Evolutionary conservation across 2,113 vertebrate genomes (phyloP), one percentile per base, ranked within the genome.

Genomic region (Galbula dea): DNA sequence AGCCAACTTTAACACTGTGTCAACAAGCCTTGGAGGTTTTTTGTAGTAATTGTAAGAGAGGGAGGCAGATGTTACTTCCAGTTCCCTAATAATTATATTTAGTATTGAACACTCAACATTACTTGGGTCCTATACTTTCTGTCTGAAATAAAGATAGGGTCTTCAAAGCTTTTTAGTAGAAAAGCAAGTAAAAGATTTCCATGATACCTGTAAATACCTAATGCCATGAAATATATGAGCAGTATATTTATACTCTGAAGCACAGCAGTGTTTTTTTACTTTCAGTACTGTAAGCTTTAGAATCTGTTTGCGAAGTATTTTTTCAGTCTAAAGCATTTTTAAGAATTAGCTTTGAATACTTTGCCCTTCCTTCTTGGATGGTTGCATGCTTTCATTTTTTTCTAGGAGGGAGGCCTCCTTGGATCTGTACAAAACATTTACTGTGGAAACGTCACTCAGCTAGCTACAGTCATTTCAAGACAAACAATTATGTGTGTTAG

Each of bases 401-500:
- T 9, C 11, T 24, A 22, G 6, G 9, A 2, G 11, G n/a, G 3
- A 7, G 0, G 7, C 13, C 6, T 29, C 37, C 69, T 72, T 36
- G 55, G 12, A 22, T 62, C 34, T 74, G 11, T 48, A 62, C 13
- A 34, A 73, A 58, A 8, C 4, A 15, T 81, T 73, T 86, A 63
- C 46, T 4, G 0, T 63, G 26, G 48, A 81, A 68, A 9, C 66
- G 30, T 79, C 74, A 41, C 73, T 95, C 77, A 84, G 54, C 79
- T 66, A 96, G 51, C 83, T 88, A 39, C 55, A 92, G 46, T 54
- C 83, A 24, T 45, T 77, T 87, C 86, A 81, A 96, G 63, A 67
- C 48, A 85, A 85, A 88, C 36, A 74, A 66, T 22, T 67, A 12
- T 17, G 46, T 73, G 69, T 52, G 27, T 21, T 78, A n/a, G 82